Evolutionary conservation across 2,797 vertebrate genomes (phyloP), one percentile per base, ranked within the genome.

Genomic region (Melanotaenia pygmaea): DNA sequence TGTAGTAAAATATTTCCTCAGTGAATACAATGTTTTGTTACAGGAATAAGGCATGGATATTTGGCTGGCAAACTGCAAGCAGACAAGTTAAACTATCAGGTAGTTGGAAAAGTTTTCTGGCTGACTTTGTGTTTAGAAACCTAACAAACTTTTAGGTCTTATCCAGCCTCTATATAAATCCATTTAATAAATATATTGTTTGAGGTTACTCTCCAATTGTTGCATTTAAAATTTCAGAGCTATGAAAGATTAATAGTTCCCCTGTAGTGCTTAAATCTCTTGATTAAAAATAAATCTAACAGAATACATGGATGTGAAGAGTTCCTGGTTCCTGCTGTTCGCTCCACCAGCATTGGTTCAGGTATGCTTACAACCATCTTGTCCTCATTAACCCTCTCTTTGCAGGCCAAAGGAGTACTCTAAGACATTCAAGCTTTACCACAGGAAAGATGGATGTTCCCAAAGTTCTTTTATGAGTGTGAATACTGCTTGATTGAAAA

Each of bases 401-500:
- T 38, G 45, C 24, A 2, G 14, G 40, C 30, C 65, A 64, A 59
- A 60, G 34, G 13, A 26, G 11, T 60, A 35, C 53, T 70, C 26
- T 18, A 16, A 77, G 62, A 70, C 70, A 51, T 64, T 61, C 45
- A 43, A 35, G 38, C 59, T 79, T 47, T 66, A 62, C 67, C 26
- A 51, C 3, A 69, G 50, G 63, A 24, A 77, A 28, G 68, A 81
- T 79, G 63, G 86, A 86, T 77, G 82, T 75, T 67, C 22, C 68
- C 62, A 63, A 40, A 77, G 74, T 82, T 82, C 76, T 75, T 57
- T 24, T 38, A 9, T 8, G 69, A 83, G 80, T 74, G 70, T 72
- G 71, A 86, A 85, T 54, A 1, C 62, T 16, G 56, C 77, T 62
- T 86, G 81, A 88, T 86, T 90, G 77, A 84, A 88, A 88, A 81